Conservation (phyloP, 2,888 invertebrate species). For the Andrena camellia region DNA sequence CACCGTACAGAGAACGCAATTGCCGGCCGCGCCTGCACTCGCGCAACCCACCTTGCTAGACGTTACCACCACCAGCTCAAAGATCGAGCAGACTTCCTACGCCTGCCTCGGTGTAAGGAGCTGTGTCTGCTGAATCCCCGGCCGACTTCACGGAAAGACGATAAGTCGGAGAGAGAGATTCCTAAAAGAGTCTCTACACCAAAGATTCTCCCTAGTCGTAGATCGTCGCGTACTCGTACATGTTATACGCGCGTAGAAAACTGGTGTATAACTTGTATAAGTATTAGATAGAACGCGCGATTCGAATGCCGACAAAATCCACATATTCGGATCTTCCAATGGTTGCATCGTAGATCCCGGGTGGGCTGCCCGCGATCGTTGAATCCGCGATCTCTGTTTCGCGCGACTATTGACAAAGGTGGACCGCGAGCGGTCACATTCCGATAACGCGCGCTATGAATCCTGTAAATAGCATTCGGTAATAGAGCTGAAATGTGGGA, state of each 20-base stretch:
- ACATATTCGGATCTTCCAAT: not conserved
- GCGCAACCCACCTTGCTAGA: constrained; percentile 75
- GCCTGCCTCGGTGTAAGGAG: constrained; percentile 81
- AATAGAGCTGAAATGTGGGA: not conserved
- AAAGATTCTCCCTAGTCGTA: constrained; percentile 18
- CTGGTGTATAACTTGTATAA: constrained; percentile 13
- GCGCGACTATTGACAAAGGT: not conserved
- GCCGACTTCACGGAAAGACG: not conserved
- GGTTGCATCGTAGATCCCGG: not conserved
- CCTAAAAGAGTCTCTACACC: not conserved
- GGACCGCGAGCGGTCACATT: not conserved
- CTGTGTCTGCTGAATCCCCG: constrained; percentile 79
- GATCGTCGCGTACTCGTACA: constrained; percentile 12
- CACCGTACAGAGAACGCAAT: constrained; percentile 71
- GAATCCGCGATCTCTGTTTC: not conserved
- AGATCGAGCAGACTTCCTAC: constrained; percentile 81
- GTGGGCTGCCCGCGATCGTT: not conserved
- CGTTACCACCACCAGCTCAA: constrained; percentile 73
- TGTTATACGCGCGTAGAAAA: constrained; percentile 2
- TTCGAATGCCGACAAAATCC: not conserved
- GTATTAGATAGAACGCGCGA: constrained; percentile 21
- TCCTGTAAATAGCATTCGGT: constrained; percentile 40
- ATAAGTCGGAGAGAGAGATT: not conserved
- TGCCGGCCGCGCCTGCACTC: constrained; percentile 71
- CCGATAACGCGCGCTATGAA: constrained; percentile 17